A percentile compares a stretch with the other conserved stretches of the same genome.
Evolutionary conservation across 1,140 invertebrate species (phyloP).

Genomic region (Microvelia longipes): DNA sequence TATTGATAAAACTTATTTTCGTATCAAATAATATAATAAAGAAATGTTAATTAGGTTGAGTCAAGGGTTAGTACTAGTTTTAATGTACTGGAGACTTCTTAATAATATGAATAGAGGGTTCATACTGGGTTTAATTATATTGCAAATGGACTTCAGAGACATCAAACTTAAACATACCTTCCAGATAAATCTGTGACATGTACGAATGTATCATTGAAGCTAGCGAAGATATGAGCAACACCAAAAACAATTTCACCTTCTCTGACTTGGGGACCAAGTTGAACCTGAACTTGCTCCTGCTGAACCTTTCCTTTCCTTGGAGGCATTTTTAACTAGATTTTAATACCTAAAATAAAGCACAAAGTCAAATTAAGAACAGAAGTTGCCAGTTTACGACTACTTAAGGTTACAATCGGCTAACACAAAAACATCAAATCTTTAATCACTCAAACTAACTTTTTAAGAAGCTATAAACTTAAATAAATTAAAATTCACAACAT

Average conservation of each 20-base stretch:
- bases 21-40: no score
- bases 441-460: background rate
- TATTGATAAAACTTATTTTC: no score
- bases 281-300: conserved; percentile 92
- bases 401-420: background rate
- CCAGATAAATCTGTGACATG: conserved; percentile 99
- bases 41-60: no score
- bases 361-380: background rate
- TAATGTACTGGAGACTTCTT: no score
- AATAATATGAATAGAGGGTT: no score
- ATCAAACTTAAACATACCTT: conserved; percentile 44
- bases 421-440: background rate
- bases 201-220: conserved; percentile 99
- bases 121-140: no score
- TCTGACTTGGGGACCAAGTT: conserved; percentile 88
- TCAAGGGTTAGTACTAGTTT: no score
- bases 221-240: conserved; percentile 98
- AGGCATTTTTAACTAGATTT: conserved; percentile 55
- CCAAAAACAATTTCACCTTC: conserved; percentile 97
- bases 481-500: background rate
- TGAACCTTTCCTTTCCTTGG: conserved; percentile 92
- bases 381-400: background rate
- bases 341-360: conserved; percentile 5
- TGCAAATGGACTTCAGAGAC: no score
- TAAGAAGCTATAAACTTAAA: background rate